phyloP scores from a whole-genome alignment of 2,888 invertebrate species.

The Belgica antarctica region DNA sequence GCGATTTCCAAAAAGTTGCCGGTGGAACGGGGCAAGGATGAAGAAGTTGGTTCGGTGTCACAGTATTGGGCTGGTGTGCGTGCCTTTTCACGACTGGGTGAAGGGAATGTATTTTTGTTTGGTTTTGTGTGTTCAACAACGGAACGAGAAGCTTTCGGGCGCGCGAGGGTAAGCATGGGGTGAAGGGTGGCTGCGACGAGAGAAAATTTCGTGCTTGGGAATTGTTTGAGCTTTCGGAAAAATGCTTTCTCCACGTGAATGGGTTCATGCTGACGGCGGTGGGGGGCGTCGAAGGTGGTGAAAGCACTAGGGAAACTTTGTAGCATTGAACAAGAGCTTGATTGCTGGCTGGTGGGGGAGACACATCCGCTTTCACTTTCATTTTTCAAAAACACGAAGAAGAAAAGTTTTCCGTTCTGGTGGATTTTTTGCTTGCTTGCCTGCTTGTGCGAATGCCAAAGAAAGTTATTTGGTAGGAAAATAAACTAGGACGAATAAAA shows the following conservation, averaged over 20 bases:
- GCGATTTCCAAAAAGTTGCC: too few relatives aligned
- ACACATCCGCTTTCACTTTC: constrained; percentile 36
- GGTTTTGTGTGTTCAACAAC: constrained; percentile 17
- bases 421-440: too few relatives aligned
- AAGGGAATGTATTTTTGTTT: constrained; percentile 28
- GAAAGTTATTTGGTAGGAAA: constrained; percentile 2
- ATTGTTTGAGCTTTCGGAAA: constrained; percentile 14
- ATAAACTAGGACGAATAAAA: constrained; percentile 26
- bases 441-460: background rate
- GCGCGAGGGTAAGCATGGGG: too few relatives aligned
- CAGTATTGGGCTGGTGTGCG: background rate
- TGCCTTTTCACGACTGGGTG: background rate
- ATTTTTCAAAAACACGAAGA: constrained; percentile 25
- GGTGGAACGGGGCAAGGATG: background rate
- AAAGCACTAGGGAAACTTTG: constrained; percentile 23
- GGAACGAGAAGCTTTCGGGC: constrained; percentile 2
- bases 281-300: background rate
- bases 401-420: background rate
- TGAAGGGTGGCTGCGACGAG: too few relatives aligned
- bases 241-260: constrained; percentile 11
- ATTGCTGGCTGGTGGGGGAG: constrained; percentile 21
- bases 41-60: background rate
- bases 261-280: background rate
- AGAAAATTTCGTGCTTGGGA: constrained; percentile 21
- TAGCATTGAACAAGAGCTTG: background rate